phyloP scores from a whole-genome alignment of 1,140 invertebrate species.

The Drosophila bifasciata region DNA sequence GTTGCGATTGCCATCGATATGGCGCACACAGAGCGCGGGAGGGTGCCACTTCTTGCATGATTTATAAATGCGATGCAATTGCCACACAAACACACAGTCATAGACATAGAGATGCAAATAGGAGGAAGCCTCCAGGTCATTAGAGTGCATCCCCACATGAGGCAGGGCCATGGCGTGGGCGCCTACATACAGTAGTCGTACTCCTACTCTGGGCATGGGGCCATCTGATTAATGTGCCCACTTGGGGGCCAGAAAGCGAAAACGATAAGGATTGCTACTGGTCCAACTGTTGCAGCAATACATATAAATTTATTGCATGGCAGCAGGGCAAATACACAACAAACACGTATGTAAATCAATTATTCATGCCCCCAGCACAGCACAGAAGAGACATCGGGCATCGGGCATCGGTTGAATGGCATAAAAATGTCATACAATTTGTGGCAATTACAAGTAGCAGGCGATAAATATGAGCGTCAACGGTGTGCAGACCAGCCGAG shows the following conservation, averaged over 20 bases:
- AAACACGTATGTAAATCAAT: conserved; percentile 76
- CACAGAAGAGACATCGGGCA: background rate
- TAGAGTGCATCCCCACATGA: conserved; percentile 60
- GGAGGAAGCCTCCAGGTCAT: conserved; percentile 27
- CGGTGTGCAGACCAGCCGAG: too few species aligned
- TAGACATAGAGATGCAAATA: too few species aligned
- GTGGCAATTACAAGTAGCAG: conserved; percentile 79
- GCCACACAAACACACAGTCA: conserved; percentile 8
- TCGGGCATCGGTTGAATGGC: conserved; percentile 44
- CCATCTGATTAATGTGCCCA: conserved; percentile 71
- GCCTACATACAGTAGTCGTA: conserved; percentile 14
- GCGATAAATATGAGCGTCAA: conserved; percentile 66
- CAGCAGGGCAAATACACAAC: conserved; percentile 64
- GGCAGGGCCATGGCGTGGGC: conserved; percentile 29
- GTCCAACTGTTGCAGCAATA: conserved; percentile 30
- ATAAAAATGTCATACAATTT: conserved; percentile 81
- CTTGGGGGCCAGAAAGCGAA: conserved; percentile 74
- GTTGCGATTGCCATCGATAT: conserved; percentile 59
- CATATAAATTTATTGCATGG: conserved; percentile 59
- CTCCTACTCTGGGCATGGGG: conserved; percentile 9
- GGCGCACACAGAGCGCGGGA: conserved; percentile 20
- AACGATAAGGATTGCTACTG: conserved; percentile 60
- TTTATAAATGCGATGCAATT: conserved; percentile 49
- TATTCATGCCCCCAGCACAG: conserved; percentile 49
- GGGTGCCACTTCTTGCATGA: conserved; percentile 45